Evolutionary conservation across 2,113 vertebrate genomes (phyloP).

Genomic region (Polypterus bichir): DNA sequence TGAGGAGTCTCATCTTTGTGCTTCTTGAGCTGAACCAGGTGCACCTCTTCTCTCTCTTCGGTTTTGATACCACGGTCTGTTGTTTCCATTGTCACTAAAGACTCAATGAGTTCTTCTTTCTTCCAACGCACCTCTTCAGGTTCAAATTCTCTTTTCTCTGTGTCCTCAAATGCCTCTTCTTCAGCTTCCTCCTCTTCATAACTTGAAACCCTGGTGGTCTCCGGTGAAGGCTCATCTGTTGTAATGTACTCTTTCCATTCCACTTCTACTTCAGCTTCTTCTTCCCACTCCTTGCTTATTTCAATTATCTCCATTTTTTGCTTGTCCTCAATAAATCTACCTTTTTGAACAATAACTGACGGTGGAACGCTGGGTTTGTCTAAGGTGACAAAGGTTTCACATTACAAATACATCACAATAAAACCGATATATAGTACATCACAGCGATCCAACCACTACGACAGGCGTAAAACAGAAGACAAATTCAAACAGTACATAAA

Average conservation of each 20-base stretch:
- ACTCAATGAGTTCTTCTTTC: no score
- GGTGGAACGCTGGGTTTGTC: conserved; percentile 42
- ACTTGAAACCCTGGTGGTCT: no score
- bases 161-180: no score
- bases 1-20: no score
- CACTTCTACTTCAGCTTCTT: conserved; percentile 14
- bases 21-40: conserved; percentile 11
- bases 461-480: conserved; percentile 1
- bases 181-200: no score
- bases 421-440: background rate
- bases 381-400: conserved; percentile 52
- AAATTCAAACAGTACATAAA: conserved; percentile 6
- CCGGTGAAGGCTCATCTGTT: no score
- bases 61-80: no score
- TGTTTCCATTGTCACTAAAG: no score
- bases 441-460: conserved; percentile 2
- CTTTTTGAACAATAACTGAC: conserved; percentile 47
- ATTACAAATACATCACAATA: conserved; percentile 29
- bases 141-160: no score
- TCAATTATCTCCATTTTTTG: conserved; percentile 31
- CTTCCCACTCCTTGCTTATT: conserved; percentile 31
- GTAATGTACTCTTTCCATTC: no score
- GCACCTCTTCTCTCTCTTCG: no score
- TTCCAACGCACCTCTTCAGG: no score
- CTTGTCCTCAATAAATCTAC: conserved; percentile 43